Evolutionary conservation across 2,888 invertebrate species (phyloP).

Genomic region (Hymenopus coronatus): DNA sequence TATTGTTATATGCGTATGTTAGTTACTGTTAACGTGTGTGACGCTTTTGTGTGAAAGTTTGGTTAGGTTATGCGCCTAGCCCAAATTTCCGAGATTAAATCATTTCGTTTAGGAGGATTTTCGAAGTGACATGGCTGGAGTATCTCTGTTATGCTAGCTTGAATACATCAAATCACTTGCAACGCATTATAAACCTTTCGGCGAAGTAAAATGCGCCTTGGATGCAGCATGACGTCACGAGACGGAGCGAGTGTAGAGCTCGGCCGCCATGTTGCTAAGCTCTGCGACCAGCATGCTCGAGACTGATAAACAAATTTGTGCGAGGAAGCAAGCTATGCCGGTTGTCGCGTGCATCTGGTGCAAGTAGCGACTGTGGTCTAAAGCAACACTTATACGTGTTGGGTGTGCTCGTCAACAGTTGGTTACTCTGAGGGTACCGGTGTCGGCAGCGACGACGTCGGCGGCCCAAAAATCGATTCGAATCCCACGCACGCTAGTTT

Average conservation of each 20-base stretch:
- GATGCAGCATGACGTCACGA: neutral
- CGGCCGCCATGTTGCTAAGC: neutral
- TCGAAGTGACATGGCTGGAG: no score
- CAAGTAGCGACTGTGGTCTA: neutral
- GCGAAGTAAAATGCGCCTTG: neutral
- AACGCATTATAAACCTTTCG: neutral
- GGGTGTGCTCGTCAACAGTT: neutral
- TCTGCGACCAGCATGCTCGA: neutral
- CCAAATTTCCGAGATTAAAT: no score
- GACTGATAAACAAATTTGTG: neutral
- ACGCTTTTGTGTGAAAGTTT: no score
- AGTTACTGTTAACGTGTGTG: no score
- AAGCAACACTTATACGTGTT: neutral
- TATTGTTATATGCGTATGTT: no score
- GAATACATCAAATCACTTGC: no score
- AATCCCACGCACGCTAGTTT: slow-evolving; percentile 2
- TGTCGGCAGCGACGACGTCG: neutral
- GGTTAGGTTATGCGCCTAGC: no score
- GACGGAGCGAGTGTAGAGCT: neutral
- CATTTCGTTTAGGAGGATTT: no score
- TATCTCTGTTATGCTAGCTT: no score
- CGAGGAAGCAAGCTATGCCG: no score
- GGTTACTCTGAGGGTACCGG: neutral
- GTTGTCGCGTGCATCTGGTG: neutral
- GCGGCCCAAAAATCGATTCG: slow-evolving; percentile 4